These are phyloP conservation scores for Heterochromis multidens DNA, from an alignment of 2,113 vertebrate species.

Conservation along the genomic window DNA sequence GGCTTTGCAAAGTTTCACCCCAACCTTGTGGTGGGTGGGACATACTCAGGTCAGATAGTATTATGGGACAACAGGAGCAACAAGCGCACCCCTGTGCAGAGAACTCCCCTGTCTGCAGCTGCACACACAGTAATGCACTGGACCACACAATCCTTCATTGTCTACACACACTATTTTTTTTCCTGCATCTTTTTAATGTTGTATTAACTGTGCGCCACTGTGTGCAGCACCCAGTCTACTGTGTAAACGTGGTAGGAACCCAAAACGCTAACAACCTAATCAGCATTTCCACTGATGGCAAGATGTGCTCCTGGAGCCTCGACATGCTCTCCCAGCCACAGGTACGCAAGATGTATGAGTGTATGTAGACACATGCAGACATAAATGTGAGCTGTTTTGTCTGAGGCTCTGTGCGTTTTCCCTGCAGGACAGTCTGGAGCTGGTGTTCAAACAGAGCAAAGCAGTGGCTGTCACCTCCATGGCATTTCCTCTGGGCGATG, in stretches of 20 bases:
- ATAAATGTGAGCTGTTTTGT: neutral
- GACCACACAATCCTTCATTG: neutral
- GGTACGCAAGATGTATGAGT: neutral
- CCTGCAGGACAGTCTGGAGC: slow-evolving; percentile 93
- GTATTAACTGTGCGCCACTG: neutral
- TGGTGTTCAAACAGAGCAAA: slow-evolving; percentile 97
- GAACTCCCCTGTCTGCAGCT: slow-evolving; percentile 93
- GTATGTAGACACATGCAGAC: neutral
- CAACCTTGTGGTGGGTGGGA: slow-evolving; percentile 96
- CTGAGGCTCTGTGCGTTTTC: neutral
- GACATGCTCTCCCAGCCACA: slow-evolving; percentile 84
- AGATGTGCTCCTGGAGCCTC: slow-evolving; percentile 97
- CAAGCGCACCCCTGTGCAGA: slow-evolving; percentile 96
- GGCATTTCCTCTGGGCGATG: slow-evolving; percentile 95
- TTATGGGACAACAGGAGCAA: slow-evolving; percentile 99
- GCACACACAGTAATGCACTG: slow-evolving; percentile 88
- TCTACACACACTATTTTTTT: neutral
- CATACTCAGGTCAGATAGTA: slow-evolving; percentile 97
- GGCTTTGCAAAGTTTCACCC: slow-evolving; percentile 98
- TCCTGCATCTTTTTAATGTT: neutral
- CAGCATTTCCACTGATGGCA: slow-evolving; percentile 96
- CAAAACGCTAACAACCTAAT: slow-evolving; percentile 97
- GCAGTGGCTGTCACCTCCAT: slow-evolving; percentile 96
- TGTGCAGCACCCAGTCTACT: slow-evolving; percentile 67
- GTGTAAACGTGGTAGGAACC: slow-evolving; percentile 79